Conservation (phyloP, 1,140 invertebrate genomes). For the Eurosta solidaginis region DNA sequence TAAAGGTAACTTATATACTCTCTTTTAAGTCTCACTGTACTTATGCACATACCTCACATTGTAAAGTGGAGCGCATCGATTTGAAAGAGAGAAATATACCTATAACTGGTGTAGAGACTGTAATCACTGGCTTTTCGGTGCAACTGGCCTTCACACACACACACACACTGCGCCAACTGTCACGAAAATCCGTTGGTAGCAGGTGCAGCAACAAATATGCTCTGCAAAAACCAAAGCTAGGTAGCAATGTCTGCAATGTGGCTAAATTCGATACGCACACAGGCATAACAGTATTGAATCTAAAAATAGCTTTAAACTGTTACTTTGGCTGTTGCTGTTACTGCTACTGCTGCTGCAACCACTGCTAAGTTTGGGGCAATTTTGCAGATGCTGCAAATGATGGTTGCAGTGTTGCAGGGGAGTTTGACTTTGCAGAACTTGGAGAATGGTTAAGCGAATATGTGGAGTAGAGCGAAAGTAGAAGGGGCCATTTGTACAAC, state of each 20-base stretch:
- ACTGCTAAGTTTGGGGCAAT: neutral
- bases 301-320: too few species aligned
- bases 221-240: neutral
- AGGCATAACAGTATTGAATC: neutral
- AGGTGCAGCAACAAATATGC: constrained; percentile 5
- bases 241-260: neutral
- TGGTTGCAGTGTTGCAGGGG: constrained; percentile 15
- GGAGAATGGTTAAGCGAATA: neutral
- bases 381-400: neutral
- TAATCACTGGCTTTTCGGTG: neutral
- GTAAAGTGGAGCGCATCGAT: constrained; percentile 5
- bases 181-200: neutral
- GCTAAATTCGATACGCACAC: neutral
- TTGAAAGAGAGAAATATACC: neutral
- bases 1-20: neutral
- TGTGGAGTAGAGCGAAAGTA: neutral
- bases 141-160: neutral
- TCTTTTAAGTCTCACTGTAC: neutral
- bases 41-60: neutral
- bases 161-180: neutral
- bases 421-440: neutral
- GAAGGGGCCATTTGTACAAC: neutral
- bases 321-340: too few species aligned
- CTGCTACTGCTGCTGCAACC: neutral
- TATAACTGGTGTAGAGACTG: constrained; percentile 3